Evolutionary conservation across 1,140 invertebrate species (phyloP), one percentile per base, ranked within the genome.

Genomic region (Ips typographus): DNA sequence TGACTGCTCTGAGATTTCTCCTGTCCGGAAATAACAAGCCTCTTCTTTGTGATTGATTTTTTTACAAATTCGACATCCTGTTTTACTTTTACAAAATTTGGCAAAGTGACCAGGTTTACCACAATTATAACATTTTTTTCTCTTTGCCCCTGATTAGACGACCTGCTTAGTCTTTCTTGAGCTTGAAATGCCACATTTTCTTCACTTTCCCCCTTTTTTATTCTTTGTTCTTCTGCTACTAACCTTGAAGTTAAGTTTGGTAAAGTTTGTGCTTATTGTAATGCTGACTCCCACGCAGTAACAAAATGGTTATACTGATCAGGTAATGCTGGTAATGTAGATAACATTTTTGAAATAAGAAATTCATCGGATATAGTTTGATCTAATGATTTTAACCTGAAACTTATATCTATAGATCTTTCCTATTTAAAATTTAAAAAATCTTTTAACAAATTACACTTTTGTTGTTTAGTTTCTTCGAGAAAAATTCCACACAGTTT

Each of bases 251-350:
- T 58, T 59, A 67, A 49, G 1, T 67, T 67, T 39, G 55, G 49
- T 37, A 67, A 42, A 1, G 41, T 67, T 47, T 43, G 42, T 7
- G 59, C 65, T 47, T n/a, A 0, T 2, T 36, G 37, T 2, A 55
- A 22, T 4, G 56, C 42, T 3, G 65, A 67, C 7, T 67, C 65
- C 65, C 65, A 67, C 44, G 65, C 65, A 40, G 57, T 68, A 8
- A 38, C 2, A 43, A 70, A 68, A 37, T 53, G 41, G 8, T 47
- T 68, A 39, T 40, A 68, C 37, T 22, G n/a, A 53, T 68, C 57
- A 5, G 62, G 43, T 3, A 64, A 36, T 6, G 62, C 57, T 1
- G 62, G 43, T 3, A 64, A 36, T 6, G 62, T 53, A 39, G 7
- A 37, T 39, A 64, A 37, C 2, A 64, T 52, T 64, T 52, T 49